These are phyloP conservation scores for Platysteira castanea DNA, from an alignment of 2,113 vertebrate genomes.

Conservation along the genomic window DNA sequence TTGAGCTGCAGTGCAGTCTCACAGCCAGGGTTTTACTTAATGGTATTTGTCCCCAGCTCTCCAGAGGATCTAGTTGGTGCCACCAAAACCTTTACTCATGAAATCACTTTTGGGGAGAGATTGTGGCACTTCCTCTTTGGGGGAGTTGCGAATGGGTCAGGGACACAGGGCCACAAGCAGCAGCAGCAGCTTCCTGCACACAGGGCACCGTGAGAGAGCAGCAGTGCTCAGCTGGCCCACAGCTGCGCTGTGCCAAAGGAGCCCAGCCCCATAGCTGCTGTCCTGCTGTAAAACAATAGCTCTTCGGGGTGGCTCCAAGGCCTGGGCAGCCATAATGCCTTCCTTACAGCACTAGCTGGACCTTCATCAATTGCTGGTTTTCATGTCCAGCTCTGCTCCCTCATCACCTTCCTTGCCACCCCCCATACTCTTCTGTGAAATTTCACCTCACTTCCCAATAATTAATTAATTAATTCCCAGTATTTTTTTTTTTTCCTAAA, in stretches of 20 bases:
- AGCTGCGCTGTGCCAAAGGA: background rate
- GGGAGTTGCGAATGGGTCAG: rapidly evolving
- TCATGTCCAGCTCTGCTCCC: background rate
- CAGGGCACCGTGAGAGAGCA: background rate
- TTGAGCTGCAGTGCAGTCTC: background rate
- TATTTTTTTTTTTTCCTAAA: slow-evolving; percentile 27
- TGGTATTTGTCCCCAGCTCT: background rate
- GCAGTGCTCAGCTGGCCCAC: background rate
- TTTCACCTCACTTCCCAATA: background rate
- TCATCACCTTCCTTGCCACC: background rate
- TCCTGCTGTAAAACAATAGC: background rate
- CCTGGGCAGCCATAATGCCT: background rate
- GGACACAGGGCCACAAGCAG: background rate
- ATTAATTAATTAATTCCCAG: background rate
- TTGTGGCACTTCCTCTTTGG: background rate
- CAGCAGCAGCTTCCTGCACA: background rate
- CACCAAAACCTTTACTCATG: background rate
- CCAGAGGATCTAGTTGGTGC: background rate
- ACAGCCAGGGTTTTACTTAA: background rate
- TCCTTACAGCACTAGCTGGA: background rate
- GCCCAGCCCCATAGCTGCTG: background rate
- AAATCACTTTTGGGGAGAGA: background rate
- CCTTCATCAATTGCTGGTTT: background rate
- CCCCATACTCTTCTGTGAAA: background rate
- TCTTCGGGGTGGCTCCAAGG: background rate